Percentiles rank a stretch among this genome's conserved stretches.
phyloP scores from a whole-genome alignment of 2,797 vertebrate species.

The Erpetoichthys calabaricus region DNA sequence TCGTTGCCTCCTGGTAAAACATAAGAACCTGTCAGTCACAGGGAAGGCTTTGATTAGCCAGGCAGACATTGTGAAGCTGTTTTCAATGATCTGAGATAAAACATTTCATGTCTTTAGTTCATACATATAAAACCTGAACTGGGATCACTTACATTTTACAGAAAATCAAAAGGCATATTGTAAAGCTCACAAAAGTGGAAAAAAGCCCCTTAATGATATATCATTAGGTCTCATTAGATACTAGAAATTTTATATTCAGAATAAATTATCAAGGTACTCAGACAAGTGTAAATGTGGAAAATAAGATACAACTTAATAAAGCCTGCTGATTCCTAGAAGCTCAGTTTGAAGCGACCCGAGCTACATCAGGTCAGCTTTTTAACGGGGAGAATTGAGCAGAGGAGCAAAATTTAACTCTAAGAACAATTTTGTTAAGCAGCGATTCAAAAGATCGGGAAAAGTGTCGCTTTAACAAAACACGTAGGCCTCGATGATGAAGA shows the following conservation, averaged over 20 bases:
- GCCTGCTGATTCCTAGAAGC: background rate
- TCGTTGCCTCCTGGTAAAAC: constrained; percentile 8
- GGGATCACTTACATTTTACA: constrained; percentile 1
- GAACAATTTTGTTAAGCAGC: no score
- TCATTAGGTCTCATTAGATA: background rate
- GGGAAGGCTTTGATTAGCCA: constrained; percentile 13
- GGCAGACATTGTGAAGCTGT: constrained; percentile 7
- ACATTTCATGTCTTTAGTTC: constrained; percentile 1
- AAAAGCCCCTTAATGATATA: background rate
- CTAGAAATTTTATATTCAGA: background rate
- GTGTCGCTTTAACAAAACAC: no score
- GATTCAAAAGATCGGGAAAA: no score
- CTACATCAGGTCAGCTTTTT: no score
- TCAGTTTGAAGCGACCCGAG: background rate
- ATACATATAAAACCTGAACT: background rate
- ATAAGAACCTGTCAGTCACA: constrained; percentile 7
- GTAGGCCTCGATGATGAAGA: no score
- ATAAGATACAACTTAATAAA: background rate
- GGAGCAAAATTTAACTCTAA: no score
- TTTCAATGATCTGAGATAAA: constrained; percentile 9
- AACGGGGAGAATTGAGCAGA: no score
- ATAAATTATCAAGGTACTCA: background rate
- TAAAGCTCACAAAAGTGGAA: background rate
- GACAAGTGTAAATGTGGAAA: background rate
- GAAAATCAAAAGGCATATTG: background rate